phyloP scores from a whole-genome alignment of 2,113 vertebrate genomes.

The Opisthocomus hoazin region DNA sequence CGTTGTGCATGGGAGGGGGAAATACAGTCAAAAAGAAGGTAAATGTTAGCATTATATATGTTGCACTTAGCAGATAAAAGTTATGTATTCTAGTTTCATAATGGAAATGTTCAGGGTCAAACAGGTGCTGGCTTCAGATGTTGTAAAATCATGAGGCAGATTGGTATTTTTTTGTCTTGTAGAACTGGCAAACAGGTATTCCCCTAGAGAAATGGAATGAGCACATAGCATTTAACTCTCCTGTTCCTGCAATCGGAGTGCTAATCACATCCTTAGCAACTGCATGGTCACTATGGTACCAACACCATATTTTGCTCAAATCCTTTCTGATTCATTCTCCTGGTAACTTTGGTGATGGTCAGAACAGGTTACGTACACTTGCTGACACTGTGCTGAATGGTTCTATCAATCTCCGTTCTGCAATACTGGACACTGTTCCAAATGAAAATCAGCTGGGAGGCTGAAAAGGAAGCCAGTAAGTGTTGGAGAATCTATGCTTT shows the following conservation, averaged over 20 bases:
- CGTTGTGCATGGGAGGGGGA: not conserved
- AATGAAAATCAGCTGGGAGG: not conserved
- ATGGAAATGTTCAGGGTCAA: constrained; percentile 22
- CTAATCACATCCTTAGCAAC: constrained; percentile 78
- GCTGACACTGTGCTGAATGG: not conserved
- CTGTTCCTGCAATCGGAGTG: constrained; percentile 38
- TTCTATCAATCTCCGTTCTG: constrained; percentile 15
- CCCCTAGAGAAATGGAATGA: constrained; percentile 63
- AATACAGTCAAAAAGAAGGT: not conserved
- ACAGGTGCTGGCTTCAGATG: constrained; percentile 36
- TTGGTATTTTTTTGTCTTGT: not conserved
- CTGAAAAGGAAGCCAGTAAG: not conserved
- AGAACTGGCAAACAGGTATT: constrained; percentile 69
- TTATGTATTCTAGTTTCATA: not conserved
- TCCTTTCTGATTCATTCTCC: constrained; percentile 12
- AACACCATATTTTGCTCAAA: constrained; percentile 34
- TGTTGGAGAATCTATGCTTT: not conserved
- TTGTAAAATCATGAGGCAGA: constrained; percentile 39
- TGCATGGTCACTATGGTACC: constrained; percentile 47
- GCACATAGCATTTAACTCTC: constrained; percentile 72
- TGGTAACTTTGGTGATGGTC: constrained; percentile 1
- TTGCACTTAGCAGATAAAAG: not conserved
- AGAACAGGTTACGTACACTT: constrained; percentile 7
- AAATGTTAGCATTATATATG: not conserved
- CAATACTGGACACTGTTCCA: not conserved